Conservation (phyloP, 2,888 invertebrate genomes). For the Nipponacmea schrenckii region DNA sequence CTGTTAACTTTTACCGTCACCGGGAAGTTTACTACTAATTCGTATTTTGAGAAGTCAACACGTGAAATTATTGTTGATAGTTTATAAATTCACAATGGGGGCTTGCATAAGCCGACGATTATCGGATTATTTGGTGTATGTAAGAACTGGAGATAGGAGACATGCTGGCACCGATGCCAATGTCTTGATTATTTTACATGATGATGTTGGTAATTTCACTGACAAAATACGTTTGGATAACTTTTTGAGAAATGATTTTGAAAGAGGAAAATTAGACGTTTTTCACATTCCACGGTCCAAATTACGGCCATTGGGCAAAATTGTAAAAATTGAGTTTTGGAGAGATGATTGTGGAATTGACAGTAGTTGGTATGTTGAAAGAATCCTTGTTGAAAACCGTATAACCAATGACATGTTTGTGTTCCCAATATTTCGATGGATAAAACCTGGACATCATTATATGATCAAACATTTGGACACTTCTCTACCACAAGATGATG, state of each 20-base stretch:
- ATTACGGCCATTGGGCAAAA: conserved; percentile 38
- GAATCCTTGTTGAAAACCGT: conserved; percentile 57
- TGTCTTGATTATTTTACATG: conserved; percentile 66
- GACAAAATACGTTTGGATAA: conserved; percentile 63
- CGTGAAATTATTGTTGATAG: too few species aligned
- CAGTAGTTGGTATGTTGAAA: conserved; percentile 68
- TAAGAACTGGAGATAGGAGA: conserved; percentile 69
- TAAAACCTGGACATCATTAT: conserved; percentile 63
- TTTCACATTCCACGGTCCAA: conserved; percentile 42
- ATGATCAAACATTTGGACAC: conserved; percentile 66
- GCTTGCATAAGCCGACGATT: conserved; percentile 24
- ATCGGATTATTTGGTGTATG: conserved; percentile 57
- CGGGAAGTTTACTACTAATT: too few species aligned
- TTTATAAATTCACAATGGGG: conserved; percentile 22
- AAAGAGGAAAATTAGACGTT: conserved; percentile 49
- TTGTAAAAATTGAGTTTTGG: conserved; percentile 61
- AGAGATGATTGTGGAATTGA: conserved; percentile 61
- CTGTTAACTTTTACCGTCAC: too few species aligned
- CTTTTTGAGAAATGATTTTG: conserved; percentile 62
- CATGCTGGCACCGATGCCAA: conserved; percentile 69
- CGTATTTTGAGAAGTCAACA: too few species aligned
- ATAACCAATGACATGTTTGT: conserved; percentile 50
- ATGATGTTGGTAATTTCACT: conserved; percentile 61
- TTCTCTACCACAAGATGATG: conserved; percentile 67
- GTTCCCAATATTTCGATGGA: conserved; percentile 69